These are phyloP conservation scores for Triops longicaudatus DNA, from an alignment of 1,140 invertebrate species.

Conservation along the genomic window DNA sequence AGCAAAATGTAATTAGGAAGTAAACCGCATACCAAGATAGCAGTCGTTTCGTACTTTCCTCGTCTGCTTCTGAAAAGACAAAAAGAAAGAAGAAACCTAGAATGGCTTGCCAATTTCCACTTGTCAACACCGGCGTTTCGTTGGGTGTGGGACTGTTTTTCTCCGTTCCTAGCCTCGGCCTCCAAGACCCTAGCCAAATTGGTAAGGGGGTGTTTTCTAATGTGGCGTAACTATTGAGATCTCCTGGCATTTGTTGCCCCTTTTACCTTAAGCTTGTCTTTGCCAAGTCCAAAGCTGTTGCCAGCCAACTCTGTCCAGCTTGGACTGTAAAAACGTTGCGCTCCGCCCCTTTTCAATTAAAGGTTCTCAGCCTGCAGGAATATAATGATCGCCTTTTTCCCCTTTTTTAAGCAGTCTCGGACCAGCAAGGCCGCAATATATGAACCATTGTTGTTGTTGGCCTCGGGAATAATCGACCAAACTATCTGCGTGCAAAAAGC, in stretches of 20 bases:
- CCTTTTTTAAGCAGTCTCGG: not conserved
- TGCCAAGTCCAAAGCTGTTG: not conserved
- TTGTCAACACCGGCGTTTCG: not conserved
- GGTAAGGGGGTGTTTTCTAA: not conserved
- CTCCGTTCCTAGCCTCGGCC: not conserved
- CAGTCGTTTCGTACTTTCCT: too few species aligned
- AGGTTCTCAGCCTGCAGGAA: not conserved
- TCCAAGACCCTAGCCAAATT: not conserved
- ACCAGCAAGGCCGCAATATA: not conserved
- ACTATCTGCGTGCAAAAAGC: not conserved
- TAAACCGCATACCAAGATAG: too few species aligned
- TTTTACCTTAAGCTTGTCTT: not conserved
- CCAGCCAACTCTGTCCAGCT: not conserved
- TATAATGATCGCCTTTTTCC: not conserved
- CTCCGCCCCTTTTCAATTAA: not conserved
- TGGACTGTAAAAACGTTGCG: not conserved
- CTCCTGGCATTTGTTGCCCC: not conserved
- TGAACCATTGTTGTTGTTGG: not conserved
- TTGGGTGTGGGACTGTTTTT: not conserved
- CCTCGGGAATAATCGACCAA: not conserved
- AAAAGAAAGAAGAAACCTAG: not conserved
- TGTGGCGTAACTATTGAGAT: not conserved
- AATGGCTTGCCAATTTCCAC: slow-evolving; percentile 10
- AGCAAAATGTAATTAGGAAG: not conserved
- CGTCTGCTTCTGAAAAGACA: too few species aligned